Base-by-base conservation (phyloP, 2,113 vertebrate species). In the Istiophorus platypterus region DNA sequence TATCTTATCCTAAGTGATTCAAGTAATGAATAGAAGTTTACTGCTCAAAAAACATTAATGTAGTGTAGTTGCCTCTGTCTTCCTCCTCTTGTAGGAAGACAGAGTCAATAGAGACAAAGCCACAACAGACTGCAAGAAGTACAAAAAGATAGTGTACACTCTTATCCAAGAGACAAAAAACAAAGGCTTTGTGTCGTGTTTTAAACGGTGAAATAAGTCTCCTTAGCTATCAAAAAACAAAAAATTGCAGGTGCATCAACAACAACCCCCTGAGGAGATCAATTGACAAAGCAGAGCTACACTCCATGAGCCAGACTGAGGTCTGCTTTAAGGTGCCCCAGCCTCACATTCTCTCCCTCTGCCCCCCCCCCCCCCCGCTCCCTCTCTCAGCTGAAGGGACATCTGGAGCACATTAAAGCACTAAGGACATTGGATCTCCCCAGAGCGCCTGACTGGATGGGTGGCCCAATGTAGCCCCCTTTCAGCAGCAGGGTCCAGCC, bases 401-500 rank as follows among this genome's bases (percentile, higher is more conserved):
- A 95, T 96, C 95, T 96, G 95, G 95, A 95, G 91, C 68, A 72
- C 89, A 95, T 95, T 95, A 95, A 80, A 85, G 85, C 89, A 80
- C 85, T 75, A 68, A 93, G 89, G 94, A 95, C 92, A 95, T 90
- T 85, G 86, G 93, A 95, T 95, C 95, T 91, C 92, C 92, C 91
- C 92, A 78, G 85, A 92, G 93, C 82, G 86, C 87, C 89, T 15
- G 78, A 62, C 95, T 93, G 94, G 90, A 92, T 95, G 95, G 95
- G 95, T 96, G 95, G 95, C 93, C 94, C 81, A 45, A 79, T 85
- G 87, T 64, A 85, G 85, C 86, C 92, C 85, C 91, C 90, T 95
- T 92, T 95, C 95, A 95, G 92, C 94, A 93, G 88, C 81, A 80
- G 67, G 75, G 76, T 82, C 88, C 52, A n/a, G 81, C 72, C 81